These are phyloP conservation scores for Morphnarchus princeps DNA, from an alignment of 2,113 vertebrate species.

Conservation along the genomic window DNA sequence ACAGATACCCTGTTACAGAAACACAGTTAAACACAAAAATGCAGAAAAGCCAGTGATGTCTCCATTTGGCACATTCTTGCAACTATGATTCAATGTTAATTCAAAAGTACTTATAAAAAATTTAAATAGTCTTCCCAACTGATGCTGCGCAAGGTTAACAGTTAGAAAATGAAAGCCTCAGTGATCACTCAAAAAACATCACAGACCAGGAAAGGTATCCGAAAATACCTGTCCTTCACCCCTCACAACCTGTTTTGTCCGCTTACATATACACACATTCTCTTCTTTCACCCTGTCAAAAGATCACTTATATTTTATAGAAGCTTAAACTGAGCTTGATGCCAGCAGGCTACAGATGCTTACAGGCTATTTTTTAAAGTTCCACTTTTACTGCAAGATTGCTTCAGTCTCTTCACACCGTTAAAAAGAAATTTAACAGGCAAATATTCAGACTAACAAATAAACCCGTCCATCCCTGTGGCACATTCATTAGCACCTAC, in stretches of 20 bases:
- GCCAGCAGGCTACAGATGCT: background rate
- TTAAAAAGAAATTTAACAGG: background rate
- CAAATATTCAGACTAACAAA: background rate
- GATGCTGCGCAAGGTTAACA: background rate
- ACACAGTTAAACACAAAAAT: background rate
- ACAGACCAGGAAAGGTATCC: background rate
- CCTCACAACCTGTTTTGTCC: background rate
- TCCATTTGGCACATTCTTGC: background rate
- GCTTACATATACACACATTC: background rate
- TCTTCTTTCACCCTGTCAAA: background rate
- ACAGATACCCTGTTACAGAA: background rate
- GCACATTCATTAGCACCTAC: conserved; percentile 69
- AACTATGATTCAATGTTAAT: background rate
- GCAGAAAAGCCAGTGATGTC: background rate
- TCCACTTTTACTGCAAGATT: background rate
- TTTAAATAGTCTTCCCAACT: background rate
- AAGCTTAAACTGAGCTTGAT: background rate
- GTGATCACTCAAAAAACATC: background rate
- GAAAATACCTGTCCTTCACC: background rate
- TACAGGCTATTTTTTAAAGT: background rate
- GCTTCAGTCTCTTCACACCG: background rate
- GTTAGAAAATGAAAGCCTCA: background rate
- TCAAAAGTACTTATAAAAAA: background rate
- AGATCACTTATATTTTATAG: background rate
- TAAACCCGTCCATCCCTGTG: background rate